Evolutionary conservation across 2,113 vertebrate species (phyloP).

Genomic region (Neoarius graeffei): DNA sequence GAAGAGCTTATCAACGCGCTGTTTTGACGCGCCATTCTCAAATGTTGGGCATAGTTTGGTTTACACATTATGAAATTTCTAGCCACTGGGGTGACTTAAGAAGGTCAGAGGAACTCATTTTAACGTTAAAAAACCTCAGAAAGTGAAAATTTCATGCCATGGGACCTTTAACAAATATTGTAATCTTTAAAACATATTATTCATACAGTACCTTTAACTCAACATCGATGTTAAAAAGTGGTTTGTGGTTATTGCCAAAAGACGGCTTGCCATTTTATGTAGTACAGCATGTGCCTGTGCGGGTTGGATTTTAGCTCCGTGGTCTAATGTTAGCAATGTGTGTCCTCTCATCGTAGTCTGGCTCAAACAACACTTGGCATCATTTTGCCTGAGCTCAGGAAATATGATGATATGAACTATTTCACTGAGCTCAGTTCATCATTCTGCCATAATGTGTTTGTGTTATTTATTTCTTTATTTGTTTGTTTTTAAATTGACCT

Average conservation of each 20-base stretch:
- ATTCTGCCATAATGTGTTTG: background rate
- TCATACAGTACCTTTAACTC: background rate
- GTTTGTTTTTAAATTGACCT: too few relatives aligned
- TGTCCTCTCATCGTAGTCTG: background rate
- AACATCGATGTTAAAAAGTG: too few relatives aligned
- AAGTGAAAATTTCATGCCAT: too few relatives aligned
- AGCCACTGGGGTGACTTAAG: too few relatives aligned
- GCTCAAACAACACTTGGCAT: slow-evolving; percentile 20
- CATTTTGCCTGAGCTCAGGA: slow-evolving; percentile 23
- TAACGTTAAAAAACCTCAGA: too few relatives aligned
- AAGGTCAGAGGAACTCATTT: too few relatives aligned
- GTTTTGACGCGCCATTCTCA: too few relatives aligned
- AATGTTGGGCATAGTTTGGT: too few relatives aligned
- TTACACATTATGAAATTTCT: too few relatives aligned
- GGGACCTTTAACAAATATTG: too few relatives aligned
- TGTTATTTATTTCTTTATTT: too few relatives aligned
- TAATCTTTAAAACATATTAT: background rate
- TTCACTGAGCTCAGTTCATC: background rate
- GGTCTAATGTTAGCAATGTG: slow-evolving; percentile 5
- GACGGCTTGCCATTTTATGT: background rate
- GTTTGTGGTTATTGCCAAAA: background rate
- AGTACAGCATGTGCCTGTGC: slow-evolving; percentile 1
- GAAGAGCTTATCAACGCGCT: too few relatives aligned
- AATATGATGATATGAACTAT: background rate
- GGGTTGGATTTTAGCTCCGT: slow-evolving; percentile 11